A percentile compares a stretch with the other conserved stretches of the same genome.
phyloP scores from a whole-genome alignment of 2,797 vertebrate genomes.

The Sebastes matsubarae region DNA sequence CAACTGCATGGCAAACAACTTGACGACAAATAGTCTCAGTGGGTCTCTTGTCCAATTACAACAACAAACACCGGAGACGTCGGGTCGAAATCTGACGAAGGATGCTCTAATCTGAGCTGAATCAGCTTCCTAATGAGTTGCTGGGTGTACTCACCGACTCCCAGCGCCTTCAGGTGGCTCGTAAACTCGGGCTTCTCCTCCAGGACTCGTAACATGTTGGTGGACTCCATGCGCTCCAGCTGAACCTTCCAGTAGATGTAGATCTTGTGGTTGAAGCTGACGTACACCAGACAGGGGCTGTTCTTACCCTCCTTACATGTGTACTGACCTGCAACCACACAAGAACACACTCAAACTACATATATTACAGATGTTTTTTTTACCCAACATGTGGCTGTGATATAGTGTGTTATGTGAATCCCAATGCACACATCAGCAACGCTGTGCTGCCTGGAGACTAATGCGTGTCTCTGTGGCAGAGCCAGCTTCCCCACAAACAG shows the following conservation, averaged over 20 bases:
- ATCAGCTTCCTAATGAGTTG: background rate
- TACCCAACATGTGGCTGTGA: background rate
- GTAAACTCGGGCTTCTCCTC: constrained; percentile 86
- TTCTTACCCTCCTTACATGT: constrained; percentile 93
- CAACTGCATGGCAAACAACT: background rate
- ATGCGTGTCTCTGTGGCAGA: background rate
- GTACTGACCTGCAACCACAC: constrained; percentile 86
- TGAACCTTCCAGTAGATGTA: constrained; percentile 96
- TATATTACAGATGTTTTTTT: background rate
- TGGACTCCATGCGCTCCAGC: constrained; percentile 96
- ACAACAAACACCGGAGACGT: background rate
- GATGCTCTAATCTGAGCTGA: background rate
- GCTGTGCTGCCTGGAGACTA: constrained; percentile 3
- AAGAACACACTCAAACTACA: background rate
- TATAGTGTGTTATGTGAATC: constrained; percentile 2
- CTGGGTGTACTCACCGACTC: constrained; percentile 85
- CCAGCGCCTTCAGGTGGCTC: constrained; percentile 81
- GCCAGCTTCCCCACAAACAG: constrained; percentile 11
- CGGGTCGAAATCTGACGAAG: background rate
- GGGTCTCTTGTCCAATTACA: constrained; percentile 8
- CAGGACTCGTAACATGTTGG: constrained; percentile 90
- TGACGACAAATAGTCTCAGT: constrained; percentile 10
- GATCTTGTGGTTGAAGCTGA: constrained; percentile 97
- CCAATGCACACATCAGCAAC: constrained; percentile 25
- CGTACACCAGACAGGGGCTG: constrained; percentile 95